These are phyloP conservation scores for Nycticryphes semicollaris DNA, from an alignment of 2,113 vertebrate genomes.

Conservation along the genomic window DNA sequence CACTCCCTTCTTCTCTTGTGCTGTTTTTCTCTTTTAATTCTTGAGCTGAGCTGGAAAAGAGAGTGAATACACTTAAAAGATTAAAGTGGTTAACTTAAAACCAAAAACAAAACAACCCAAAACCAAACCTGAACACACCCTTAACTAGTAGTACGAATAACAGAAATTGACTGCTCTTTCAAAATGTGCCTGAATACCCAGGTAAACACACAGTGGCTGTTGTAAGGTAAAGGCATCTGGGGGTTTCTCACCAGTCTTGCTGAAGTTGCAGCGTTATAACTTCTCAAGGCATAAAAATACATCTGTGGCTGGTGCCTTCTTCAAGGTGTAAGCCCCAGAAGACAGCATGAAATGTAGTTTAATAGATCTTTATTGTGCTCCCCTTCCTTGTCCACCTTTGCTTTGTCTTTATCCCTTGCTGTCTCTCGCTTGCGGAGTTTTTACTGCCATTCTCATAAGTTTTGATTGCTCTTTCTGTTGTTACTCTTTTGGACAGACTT, in stretches of 20 bases:
- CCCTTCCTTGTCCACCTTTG: background rate
- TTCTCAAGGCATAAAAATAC: background rate
- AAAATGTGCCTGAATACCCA: background rate
- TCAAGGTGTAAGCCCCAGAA: background rate
- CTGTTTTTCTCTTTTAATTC: background rate
- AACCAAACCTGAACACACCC: too few relatives aligned
- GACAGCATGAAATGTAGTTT: background rate
- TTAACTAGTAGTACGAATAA: background rate
- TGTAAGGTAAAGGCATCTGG: background rate
- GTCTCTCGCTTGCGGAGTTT: background rate
- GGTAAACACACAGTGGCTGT: background rate
- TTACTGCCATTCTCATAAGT: background rate
- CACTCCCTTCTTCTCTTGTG: background rate
- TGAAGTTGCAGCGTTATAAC: background rate
- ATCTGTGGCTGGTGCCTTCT: background rate
- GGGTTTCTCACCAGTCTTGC: background rate
- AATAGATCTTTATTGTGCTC: background rate
- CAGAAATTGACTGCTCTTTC: background rate
- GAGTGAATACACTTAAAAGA: background rate
- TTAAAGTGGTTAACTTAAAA: background rate
- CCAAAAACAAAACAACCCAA: background rate
- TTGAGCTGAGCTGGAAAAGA: background rate
- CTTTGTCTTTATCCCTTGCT: conserved; percentile 7
- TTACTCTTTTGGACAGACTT: background rate
- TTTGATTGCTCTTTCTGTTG: conserved; percentile 1